Base-by-base conservation (phyloP, 2,888 invertebrate species). In the Phengaris alcon region DNA sequence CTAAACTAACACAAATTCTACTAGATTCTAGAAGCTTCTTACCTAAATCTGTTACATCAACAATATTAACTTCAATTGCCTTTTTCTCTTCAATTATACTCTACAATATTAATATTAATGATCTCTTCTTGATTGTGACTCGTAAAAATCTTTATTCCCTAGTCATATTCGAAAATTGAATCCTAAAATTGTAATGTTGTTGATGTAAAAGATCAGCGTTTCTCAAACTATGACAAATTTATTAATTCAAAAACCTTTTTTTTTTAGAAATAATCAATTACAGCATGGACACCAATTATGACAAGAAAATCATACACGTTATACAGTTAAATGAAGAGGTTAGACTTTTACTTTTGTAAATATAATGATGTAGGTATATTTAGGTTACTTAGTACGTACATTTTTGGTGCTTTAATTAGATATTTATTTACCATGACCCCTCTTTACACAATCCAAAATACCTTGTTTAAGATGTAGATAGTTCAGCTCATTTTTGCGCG, bases 1-100 rank as follows among this genome's bases (percentile, higher is more conserved):
- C 94, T 95, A 78, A 95, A 95, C 87, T 95, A 84, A 88, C 74
- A 75, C 55, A 74, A 74, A 10, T 10, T 54, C 55, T 52, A 69
- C 74, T 73, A 10, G n/a, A 75, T 69, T 59, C 55, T 57, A 54
- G 48, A 74, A 44, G 15, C 70, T 73, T 74, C 68, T 48, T 68
- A 73, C 52, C 35, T 64, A 75, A 76, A 75, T 76, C 72, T 74
- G 73, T 76, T 77, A 78, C 75, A 48, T 69, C 55, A 69, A 70
- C 72, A 72, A 72, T 72, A 72, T 64, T 64, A 44, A 64, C 64
- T 64, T 64, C 13, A 12, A 64, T 35, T 52, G 52, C 52, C 35
- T 10, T 15, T 54, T 72, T 72, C 54, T 22, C 48, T 52, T 54
- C 10, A 22, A 72, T 52, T 10, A 12, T 54, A 64, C 22, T 9